Conservation (phyloP, 1,140 invertebrate species). For the Drosophila repleta region DNA sequence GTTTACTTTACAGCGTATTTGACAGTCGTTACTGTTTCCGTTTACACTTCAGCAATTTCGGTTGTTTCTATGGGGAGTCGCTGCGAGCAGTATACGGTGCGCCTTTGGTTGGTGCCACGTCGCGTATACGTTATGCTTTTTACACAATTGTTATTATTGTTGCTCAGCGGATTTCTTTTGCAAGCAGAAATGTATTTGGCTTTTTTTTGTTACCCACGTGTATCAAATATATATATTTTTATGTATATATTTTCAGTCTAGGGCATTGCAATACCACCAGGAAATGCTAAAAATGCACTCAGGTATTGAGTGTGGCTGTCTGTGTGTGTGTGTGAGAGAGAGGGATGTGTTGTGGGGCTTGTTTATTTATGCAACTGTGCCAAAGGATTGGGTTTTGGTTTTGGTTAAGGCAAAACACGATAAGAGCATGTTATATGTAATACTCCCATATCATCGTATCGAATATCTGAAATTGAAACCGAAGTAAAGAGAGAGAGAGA, state of each 20-base stretch:
- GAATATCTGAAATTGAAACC: slow-evolving; percentile 49
- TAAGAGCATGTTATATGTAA: slow-evolving; percentile 55
- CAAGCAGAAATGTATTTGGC: slow-evolving; percentile 38
- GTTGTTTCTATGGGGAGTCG: slow-evolving; percentile 7
- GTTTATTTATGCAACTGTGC: slow-evolving; percentile 64
- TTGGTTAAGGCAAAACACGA: slow-evolving; percentile 36
- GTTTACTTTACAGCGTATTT: slow-evolving; percentile 10
- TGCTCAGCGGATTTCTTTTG: slow-evolving; percentile 12
- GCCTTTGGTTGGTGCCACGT: slow-evolving; percentile 53
- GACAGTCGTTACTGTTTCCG: neutral
- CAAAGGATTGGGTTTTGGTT: slow-evolving; percentile 42
- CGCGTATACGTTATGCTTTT: slow-evolving; percentile 75
- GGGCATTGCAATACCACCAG: slow-evolving; percentile 44
- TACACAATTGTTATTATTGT: slow-evolving; percentile 62
- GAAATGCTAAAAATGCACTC: slow-evolving; percentile 77
- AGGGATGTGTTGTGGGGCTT: slow-evolving; percentile 31
- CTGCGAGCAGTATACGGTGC: neutral
- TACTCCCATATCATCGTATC: slow-evolving; percentile 25
- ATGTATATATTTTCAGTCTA: slow-evolving; percentile 18
- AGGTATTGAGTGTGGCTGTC: slow-evolving; percentile 55
- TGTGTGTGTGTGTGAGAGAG: slow-evolving; percentile 11
- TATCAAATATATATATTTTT: slow-evolving; percentile 45
- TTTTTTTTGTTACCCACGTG: slow-evolving; percentile 25
- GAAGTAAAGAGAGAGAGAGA: slow-evolving; percentile 11
- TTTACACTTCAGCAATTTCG: slow-evolving; percentile 19